Conservation (phyloP, 2,888 invertebrate species). For the Unio pictorum region DNA sequence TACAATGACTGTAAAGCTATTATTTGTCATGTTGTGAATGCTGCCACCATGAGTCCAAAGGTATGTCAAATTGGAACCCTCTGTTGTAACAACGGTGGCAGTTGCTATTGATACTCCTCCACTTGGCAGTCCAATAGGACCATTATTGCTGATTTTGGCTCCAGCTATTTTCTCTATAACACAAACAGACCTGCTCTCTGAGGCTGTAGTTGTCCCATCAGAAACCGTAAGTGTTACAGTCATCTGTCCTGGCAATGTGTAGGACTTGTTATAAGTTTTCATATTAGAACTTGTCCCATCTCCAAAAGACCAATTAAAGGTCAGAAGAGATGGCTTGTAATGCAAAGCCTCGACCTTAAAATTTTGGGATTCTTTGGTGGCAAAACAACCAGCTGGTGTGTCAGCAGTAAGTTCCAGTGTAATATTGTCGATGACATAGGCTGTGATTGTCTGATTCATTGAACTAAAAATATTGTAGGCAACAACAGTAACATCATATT, state of each 20-base stretch:
- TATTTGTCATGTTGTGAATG: conserved; percentile 1
- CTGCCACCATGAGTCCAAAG: conserved; percentile 31
- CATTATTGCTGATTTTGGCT: conserved; percentile 14
- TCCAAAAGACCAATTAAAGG: conserved; percentile 33
- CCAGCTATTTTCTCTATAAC: conserved; percentile 33
- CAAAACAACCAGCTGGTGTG: conserved; percentile 16
- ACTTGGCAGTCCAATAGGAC: conserved; percentile 22
- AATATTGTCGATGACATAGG: conserved; percentile 17
- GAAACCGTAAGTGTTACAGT: conserved; percentile 29
- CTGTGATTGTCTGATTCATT: conserved; percentile 8
- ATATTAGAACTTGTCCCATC: conserved; percentile 10
- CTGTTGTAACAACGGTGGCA: conserved; percentile 10
- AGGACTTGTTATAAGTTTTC: conserved; percentile 12
- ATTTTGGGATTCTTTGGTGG: conserved; percentile 6
- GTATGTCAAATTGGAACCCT: conserved; percentile 22
- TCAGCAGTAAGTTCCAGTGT: conserved; percentile 20
- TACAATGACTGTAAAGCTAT: not conserved
- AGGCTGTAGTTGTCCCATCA: conserved; percentile 10
- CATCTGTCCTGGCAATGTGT: conserved; percentile 27
- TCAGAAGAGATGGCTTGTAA: conserved; percentile 17
- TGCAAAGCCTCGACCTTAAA: conserved; percentile 27
- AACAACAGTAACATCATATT: conserved; percentile 27
- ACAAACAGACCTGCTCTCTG: conserved; percentile 19
- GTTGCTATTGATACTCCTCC: conserved; percentile 12
- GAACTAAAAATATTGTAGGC: conserved; percentile 30